Evolutionary conservation across 2,888 invertebrate species (phyloP).

Genomic region (Steromphala cineraria): DNA sequence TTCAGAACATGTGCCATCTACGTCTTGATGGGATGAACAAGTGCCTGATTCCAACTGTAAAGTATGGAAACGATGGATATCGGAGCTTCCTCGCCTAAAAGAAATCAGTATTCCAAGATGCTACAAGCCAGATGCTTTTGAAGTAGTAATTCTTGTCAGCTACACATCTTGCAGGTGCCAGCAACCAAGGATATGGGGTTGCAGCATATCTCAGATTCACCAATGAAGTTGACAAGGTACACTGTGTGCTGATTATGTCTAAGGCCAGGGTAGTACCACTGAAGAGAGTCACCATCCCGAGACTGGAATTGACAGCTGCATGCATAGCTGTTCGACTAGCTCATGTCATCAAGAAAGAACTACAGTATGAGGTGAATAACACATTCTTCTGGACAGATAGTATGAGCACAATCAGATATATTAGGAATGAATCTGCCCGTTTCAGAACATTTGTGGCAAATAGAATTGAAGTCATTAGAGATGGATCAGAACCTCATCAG

Average conservation of each 20-base stretch:
- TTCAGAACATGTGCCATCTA: neutral
- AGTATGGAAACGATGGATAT: conserved; percentile 2
- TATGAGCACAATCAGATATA: conserved; percentile 1
- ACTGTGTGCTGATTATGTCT: neutral
- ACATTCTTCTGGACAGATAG: too few relatives aligned
- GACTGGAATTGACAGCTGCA: conserved; percentile 14
- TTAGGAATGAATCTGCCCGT: conserved; percentile 2
- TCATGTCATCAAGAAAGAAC: neutral
- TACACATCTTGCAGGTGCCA: conserved; percentile 14
- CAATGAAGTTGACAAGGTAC: neutral
- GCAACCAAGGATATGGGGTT: conserved; percentile 8
- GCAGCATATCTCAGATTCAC: neutral
- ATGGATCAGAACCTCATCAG: neutral
- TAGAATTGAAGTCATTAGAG: neutral
- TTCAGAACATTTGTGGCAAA: conserved; percentile 24
- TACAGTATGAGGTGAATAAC: neutral
- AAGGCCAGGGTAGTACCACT: conserved; percentile 12
- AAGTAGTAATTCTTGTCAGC: neutral
- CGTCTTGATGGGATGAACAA: neutral
- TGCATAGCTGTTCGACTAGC: neutral
- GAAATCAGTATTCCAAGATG: neutral
- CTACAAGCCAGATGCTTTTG: neutral
- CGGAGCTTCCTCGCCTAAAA: conserved; percentile 4
- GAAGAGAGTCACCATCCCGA: neutral
- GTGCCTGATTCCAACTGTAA: neutral